Conservation (phyloP, 1,140 invertebrate species). For the Aphis craccivora region DNA sequence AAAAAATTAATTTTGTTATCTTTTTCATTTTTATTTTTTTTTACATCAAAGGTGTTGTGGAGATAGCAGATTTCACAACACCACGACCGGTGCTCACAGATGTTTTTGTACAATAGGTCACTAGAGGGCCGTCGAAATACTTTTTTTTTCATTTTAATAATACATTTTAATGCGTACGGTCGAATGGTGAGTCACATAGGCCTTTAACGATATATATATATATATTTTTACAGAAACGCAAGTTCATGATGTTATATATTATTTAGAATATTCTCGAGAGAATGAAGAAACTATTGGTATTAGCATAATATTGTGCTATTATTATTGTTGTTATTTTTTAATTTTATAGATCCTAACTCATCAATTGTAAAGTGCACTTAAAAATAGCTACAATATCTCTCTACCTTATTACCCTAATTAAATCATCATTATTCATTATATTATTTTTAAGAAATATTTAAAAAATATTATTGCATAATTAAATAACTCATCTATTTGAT, state of each 20-base stretch:
- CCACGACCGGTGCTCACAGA: not conserved
- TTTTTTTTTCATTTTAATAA: not conserved
- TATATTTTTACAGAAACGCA: not conserved
- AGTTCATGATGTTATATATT: not conserved
- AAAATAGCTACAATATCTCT: not conserved
- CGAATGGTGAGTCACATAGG: not conserved
- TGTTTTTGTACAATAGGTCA: not conserved
- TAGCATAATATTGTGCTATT: not conserved
- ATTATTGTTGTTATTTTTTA: not conserved
- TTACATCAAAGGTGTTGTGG: not conserved
- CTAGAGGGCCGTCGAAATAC: not conserved
- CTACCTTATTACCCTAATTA: not conserved
- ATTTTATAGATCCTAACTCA: not conserved
- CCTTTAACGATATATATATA: not conserved
- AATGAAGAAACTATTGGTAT: not conserved
- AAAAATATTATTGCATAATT: not conserved
- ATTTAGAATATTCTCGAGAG: not conserved
- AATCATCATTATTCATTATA: not conserved
- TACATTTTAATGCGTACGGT: not conserved
- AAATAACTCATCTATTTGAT: not conserved
- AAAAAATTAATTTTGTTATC: constrained; percentile 4
- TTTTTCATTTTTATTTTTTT: not conserved
- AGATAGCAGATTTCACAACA: not conserved
- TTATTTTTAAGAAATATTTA: not conserved
- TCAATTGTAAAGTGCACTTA: not conserved